Evolutionary conservation across 35 echinoderm and acorn worm species (phyloP).

Genomic region (Amphiura filiformis): DNA sequence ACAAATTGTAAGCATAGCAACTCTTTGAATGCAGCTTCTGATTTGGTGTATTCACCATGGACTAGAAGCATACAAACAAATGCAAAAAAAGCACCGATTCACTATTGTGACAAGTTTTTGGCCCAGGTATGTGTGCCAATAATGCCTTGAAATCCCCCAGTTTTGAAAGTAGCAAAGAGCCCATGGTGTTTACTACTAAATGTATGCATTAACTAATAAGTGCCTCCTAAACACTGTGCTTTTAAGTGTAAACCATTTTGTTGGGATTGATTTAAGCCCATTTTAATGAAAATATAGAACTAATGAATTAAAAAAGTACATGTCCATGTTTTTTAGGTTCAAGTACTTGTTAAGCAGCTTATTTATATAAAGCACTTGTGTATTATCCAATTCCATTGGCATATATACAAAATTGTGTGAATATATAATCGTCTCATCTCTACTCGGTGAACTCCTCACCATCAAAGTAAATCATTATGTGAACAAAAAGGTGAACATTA

Average conservation of each 20-base stretch:
- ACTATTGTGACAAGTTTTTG: neutral
- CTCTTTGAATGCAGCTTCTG: neutral
- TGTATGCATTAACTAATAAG: conserved; percentile 8
- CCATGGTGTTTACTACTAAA: neutral
- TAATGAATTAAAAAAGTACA: neutral
- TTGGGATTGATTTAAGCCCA: neutral
- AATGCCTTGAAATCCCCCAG: neutral
- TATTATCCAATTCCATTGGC: no score
- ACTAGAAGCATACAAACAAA: neutral
- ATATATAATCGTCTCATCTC: neutral
- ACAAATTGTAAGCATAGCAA: neutral
- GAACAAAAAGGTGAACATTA: neutral
- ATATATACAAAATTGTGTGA: no score
- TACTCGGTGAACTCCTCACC: neutral
- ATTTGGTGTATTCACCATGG: conserved; percentile 4
- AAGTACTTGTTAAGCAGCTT: neutral
- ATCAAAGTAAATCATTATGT: neutral
- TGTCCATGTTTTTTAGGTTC: neutral
- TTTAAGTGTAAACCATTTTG: neutral
- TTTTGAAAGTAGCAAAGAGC: neutral
- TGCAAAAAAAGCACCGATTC: neutral
- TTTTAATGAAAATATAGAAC: neutral
- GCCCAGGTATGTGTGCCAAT: neutral
- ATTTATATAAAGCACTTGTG: neutral
- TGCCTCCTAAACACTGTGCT: conserved; percentile 13